A percentile compares a stretch with the other conserved stretches of the same genome.
These are phyloP conservation scores for Trichogramma dendrolimi DNA, from an alignment of 2,888 invertebrate genomes.

Conservation along the genomic window DNA sequence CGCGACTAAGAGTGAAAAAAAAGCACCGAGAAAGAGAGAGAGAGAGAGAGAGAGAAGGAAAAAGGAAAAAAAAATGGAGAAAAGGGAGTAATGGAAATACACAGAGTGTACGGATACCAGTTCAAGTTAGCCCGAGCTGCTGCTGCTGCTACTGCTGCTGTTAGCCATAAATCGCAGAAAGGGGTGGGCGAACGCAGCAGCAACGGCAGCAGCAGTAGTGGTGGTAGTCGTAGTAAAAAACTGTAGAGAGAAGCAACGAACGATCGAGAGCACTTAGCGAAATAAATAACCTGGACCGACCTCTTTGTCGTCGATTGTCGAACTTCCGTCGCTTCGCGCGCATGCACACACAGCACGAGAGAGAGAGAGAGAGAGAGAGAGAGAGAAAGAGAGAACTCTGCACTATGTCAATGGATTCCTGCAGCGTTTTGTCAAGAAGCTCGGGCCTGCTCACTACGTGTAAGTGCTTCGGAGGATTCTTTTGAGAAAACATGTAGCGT, in stretches of 20 bases:
- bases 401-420: constrained; percentile 21
- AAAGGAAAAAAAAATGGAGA: neutral
- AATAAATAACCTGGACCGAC: constrained; percentile 46
- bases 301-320: constrained; percentile 49
- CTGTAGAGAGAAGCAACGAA: constrained; percentile 40
- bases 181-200: neutral
- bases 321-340: constrained; percentile 36
- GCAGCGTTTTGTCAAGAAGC: constrained; percentile 25
- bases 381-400: neutral
- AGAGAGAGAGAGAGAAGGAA: neutral
- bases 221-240: constrained; percentile 29
- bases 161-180: constrained; percentile 35
- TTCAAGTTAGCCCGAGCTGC: constrained; percentile 4
- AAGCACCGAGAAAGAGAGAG: neutral
- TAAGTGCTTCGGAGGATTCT: constrained; percentile 18
- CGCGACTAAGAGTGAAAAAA: too few relatives aligned
- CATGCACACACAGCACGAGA: neutral
- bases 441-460: constrained; percentile 3
- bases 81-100: constrained; percentile 15
- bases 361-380: neutral
- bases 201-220: constrained; percentile 1
- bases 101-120: neutral
- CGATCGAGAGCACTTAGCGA: constrained; percentile 47
- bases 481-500: constrained; percentile 2
- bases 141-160: neutral